A percentile compares a stretch with the other conserved stretches of the same genome.
Evolutionary conservation across 2,113 vertebrate species (phyloP).

Genomic region (Oreotrochilus melanogaster): DNA sequence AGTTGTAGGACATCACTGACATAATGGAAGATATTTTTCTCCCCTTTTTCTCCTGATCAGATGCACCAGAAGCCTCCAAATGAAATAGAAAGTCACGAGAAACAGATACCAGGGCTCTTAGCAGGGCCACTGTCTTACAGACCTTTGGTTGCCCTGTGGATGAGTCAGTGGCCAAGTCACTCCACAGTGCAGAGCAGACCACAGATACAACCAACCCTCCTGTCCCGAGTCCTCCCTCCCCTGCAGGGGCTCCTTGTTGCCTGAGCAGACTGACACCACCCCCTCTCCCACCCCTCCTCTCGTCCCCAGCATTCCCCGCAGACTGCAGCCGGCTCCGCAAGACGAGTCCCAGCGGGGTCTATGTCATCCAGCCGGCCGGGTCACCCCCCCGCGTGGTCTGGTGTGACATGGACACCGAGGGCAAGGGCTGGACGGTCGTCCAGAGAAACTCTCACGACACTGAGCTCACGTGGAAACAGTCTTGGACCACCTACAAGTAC

Average conservation of each 20-base stretch:
- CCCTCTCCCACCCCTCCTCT: background rate
- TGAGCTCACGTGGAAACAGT: slow-evolving; percentile 47
- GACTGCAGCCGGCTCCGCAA: slow-evolving; percentile 61
- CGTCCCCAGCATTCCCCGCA: slow-evolving; percentile 13
- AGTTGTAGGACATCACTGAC: background rate
- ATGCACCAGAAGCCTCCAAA: background rate
- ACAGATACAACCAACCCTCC: background rate
- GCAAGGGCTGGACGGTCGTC: slow-evolving; percentile 70
- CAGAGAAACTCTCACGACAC: slow-evolving; percentile 55
- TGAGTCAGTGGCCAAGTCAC: background rate
- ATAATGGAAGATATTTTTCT: background rate
- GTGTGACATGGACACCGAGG: slow-evolving; percentile 72
- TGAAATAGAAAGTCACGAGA: background rate
- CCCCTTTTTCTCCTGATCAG: background rate
- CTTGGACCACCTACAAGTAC: slow-evolving; percentile 73
- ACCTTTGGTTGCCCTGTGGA: background rate
- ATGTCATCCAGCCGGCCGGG: slow-evolving; percentile 27
- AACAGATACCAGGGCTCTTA: background rate
- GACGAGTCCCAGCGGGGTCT: slow-evolving; percentile 54
- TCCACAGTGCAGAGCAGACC: background rate
- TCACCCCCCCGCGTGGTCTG: slow-evolving; percentile 50
- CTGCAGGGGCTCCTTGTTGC: background rate
- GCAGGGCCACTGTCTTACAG: background rate
- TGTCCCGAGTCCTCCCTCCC: background rate
- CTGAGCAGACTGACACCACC: background rate